A percentile compares a stretch with the other conserved stretches of the same genome.
Conservation (phyloP, 1,140 invertebrate species). For the Drosophila subobscura region DNA sequence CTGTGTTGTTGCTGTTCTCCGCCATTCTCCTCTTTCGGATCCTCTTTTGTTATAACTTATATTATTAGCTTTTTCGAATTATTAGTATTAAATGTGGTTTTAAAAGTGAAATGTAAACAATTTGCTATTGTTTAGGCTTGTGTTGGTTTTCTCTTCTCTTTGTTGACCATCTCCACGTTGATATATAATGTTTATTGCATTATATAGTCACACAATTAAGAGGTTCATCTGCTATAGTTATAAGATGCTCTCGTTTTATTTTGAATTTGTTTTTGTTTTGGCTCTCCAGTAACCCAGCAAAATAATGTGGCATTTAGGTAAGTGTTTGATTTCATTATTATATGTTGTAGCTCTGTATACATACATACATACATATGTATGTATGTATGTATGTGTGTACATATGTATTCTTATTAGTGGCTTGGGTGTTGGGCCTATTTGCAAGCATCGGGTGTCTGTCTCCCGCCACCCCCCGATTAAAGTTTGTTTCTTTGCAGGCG, state of each 20-base stretch:
- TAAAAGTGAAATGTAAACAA: conserved; percentile 75
- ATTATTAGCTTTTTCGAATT: conserved; percentile 65
- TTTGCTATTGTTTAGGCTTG: conserved; percentile 44
- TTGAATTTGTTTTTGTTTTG: neutral
- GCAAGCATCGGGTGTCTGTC: conserved; percentile 25
- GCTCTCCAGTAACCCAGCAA: conserved; percentile 47
- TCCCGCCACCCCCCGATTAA: no score
- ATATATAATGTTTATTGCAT: conserved; percentile 34
- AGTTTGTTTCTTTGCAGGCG: conserved; percentile 30
- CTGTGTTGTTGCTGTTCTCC: conserved; percentile 68
- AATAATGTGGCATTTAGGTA: conserved; percentile 32
- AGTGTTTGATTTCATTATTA: conserved; percentile 30
- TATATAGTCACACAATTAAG: conserved; percentile 26
- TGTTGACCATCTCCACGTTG: conserved; percentile 33
- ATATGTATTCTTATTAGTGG: neutral
- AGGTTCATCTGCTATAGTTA: conserved; percentile 37
- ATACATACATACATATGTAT: neutral
- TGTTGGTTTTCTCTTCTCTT: neutral
- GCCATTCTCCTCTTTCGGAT: conserved; percentile 32
- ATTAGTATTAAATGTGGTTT: conserved; percentile 75
- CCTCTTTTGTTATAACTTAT: conserved; percentile 73
- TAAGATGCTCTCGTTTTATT: neutral
- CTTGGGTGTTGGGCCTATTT: conserved; percentile 16
- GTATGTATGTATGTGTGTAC: no score
- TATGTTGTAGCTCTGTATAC: conserved; percentile 23